These are phyloP conservation scores for Macrostomum cliftonense DNA, from an alignment of 2,888 invertebrate genomes.

Conservation along the genomic window DNA sequence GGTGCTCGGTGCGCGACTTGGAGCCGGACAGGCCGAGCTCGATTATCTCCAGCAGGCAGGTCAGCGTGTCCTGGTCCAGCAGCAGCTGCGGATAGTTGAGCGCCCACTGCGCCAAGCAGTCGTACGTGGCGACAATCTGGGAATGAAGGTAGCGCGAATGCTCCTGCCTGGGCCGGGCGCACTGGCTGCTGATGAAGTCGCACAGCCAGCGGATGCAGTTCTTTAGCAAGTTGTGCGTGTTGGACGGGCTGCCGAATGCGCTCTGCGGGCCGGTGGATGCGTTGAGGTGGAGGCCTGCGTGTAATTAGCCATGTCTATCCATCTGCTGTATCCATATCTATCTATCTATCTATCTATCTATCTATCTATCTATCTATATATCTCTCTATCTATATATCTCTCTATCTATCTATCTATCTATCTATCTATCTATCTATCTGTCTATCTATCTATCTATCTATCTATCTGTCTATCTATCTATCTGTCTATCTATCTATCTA, in stretches of 20 bases:
- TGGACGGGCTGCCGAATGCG: background rate
- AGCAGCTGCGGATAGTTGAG: slow-evolving; percentile 70
- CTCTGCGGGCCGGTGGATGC: background rate
- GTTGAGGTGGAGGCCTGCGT: no score
- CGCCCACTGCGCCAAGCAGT: slow-evolving; percentile 56
- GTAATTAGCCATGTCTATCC: no score
- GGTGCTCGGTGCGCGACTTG: slow-evolving; percentile 46
- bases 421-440: no score
- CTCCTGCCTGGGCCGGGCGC: slow-evolving; percentile 74
- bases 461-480: no score
- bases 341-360: no score
- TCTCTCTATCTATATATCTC: no score
- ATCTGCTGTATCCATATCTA: no score
- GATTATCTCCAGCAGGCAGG: slow-evolving; percentile 80
- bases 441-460: no score
- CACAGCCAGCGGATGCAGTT: slow-evolving; percentile 67
- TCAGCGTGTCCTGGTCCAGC: slow-evolving; percentile 72
- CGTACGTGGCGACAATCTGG: slow-evolving; percentile 56
- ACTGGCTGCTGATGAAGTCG: slow-evolving; percentile 86
- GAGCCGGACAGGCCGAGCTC: slow-evolving; percentile 90
- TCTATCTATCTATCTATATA: no score
- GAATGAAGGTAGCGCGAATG: slow-evolving; percentile 82
- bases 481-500: no score
- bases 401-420: no score
- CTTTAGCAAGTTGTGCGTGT: no score